Conservation (phyloP, 2,888 invertebrate species). For the Liopterus haemorrhoidalis region DNA sequence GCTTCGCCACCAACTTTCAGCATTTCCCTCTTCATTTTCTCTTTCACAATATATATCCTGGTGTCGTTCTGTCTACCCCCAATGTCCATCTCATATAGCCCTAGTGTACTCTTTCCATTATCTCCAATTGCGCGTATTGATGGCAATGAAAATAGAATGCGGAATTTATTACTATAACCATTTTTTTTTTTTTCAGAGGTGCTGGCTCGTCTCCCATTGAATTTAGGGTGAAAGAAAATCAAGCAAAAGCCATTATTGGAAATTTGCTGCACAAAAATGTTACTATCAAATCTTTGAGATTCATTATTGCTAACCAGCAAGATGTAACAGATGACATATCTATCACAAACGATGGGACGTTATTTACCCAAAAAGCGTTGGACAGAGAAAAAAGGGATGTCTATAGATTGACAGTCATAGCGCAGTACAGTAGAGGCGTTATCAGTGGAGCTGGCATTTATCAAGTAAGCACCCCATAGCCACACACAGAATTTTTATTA, state of each 20-base stretch:
- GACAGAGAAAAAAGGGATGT: slow-evolving; percentile 69
- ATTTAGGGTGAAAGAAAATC: slow-evolving; percentile 72
- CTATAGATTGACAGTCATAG: slow-evolving; percentile 73
- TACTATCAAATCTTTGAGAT: slow-evolving; percentile 54
- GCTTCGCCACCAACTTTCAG: too few species aligned
- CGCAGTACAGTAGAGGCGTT: slow-evolving; percentile 66
- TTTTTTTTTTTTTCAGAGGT: slow-evolving; percentile 50
- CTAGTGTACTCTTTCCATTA: too few species aligned
- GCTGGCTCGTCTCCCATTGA: slow-evolving; percentile 63
- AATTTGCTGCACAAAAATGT: slow-evolving; percentile 56
- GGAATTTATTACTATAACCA: slow-evolving; percentile 2
- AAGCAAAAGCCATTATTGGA: slow-evolving; percentile 66
- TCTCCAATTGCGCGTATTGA: too few species aligned
- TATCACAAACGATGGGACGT: slow-evolving; percentile 70
- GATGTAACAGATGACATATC: slow-evolving; percentile 74
- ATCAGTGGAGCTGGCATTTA: slow-evolving; percentile 69
- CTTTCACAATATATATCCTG: too few species aligned
- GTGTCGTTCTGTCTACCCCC: too few species aligned
- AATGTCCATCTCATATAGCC: too few species aligned
- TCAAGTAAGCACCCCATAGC: slow-evolving; percentile 50
- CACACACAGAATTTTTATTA: too few species aligned
- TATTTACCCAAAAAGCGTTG: slow-evolving; percentile 69
- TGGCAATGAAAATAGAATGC: slow-evolving; percentile 9
- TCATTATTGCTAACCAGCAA: slow-evolving; percentile 75
- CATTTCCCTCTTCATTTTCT: too few species aligned